A percentile compares a stretch with the other conserved stretches of the same genome.
Evolutionary conservation across 1,140 invertebrate genomes (phyloP).

Genomic region (Cydia pomonella): DNA sequence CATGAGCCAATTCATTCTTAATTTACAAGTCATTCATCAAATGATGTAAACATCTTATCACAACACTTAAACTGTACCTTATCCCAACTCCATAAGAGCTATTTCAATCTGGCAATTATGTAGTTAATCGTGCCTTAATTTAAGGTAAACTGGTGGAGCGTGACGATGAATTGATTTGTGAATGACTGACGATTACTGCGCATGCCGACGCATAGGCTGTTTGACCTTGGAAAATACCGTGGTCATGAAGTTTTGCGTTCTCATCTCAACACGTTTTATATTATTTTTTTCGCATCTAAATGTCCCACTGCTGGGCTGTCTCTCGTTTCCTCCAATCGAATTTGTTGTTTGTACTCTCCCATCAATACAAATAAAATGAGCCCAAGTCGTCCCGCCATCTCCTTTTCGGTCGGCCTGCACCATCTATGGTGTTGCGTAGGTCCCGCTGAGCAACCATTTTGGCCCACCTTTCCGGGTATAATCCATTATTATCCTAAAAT

Average conservation of each 20-base stretch:
- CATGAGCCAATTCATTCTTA: background rate
- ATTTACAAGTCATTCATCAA: constrained; percentile 15
- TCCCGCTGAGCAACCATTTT: too few species aligned
- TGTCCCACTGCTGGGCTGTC: too few species aligned
- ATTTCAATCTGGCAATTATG: background rate
- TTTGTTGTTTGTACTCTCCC: too few species aligned
- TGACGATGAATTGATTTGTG: constrained; percentile 11
- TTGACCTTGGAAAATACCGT: background rate
- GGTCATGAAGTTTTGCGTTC: background rate
- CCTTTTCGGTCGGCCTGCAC: too few species aligned
- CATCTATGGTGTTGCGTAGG: too few species aligned
- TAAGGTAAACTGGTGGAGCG: constrained; percentile 6
- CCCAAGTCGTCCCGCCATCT: too few species aligned
- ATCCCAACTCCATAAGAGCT: background rate
- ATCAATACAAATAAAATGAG: too few species aligned
- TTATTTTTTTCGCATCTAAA: too few species aligned
- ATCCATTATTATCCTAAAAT: too few species aligned
- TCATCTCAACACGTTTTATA: background rate
- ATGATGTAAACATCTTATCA: background rate
- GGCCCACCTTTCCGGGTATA: too few species aligned
- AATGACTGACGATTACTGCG: constrained; percentile 5
- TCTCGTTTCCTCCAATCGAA: too few species aligned
- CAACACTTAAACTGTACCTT: background rate
- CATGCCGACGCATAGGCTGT: background rate
- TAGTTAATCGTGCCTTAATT: constrained; percentile 3